Evolutionary conservation across 2,888 invertebrate species (phyloP).

Genomic region (Epinotia ramella): DNA sequence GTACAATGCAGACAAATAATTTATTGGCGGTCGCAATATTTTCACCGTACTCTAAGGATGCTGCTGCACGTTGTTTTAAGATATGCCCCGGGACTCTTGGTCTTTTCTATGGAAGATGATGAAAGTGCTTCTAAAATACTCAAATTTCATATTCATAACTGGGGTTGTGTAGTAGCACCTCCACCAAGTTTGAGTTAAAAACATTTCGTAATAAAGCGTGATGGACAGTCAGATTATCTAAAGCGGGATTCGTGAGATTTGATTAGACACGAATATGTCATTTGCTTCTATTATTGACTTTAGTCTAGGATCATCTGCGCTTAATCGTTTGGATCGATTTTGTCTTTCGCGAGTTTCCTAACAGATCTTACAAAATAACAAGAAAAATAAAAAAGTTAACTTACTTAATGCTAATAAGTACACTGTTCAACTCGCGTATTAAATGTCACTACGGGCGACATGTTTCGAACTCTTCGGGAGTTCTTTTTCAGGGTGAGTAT

Average conservation of each 20-base stretch:
- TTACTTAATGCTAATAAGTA: too few relatives aligned
- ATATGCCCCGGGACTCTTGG: background rate
- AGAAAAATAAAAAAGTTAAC: too few relatives aligned
- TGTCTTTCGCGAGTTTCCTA: background rate
- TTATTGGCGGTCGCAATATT: too few relatives aligned
- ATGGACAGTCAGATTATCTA: constrained; percentile 41
- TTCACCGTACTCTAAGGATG: too few relatives aligned
- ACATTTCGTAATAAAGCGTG: constrained; percentile 55
- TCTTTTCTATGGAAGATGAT: background rate
- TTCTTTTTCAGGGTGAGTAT: too few relatives aligned
- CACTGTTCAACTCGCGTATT: too few relatives aligned
- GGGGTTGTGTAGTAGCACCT: background rate
- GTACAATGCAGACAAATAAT: too few relatives aligned
- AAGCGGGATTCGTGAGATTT: constrained; percentile 29
- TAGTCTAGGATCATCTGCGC: constrained; percentile 12
- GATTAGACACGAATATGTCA: constrained; percentile 37
- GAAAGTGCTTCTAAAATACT: too few relatives aligned
- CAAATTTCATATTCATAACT: too few relatives aligned
- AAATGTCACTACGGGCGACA: too few relatives aligned
- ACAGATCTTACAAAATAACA: background rate
- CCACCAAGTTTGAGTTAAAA: constrained; percentile 51
- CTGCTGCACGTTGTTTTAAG: too few relatives aligned
- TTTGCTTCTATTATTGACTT: constrained; percentile 39
- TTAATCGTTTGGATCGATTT: constrained; percentile 22
- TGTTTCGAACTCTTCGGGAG: too few relatives aligned